These are phyloP conservation scores for Panurus biarmicus DNA, from an alignment of 2,113 vertebrate species.

Conservation along the genomic window DNA sequence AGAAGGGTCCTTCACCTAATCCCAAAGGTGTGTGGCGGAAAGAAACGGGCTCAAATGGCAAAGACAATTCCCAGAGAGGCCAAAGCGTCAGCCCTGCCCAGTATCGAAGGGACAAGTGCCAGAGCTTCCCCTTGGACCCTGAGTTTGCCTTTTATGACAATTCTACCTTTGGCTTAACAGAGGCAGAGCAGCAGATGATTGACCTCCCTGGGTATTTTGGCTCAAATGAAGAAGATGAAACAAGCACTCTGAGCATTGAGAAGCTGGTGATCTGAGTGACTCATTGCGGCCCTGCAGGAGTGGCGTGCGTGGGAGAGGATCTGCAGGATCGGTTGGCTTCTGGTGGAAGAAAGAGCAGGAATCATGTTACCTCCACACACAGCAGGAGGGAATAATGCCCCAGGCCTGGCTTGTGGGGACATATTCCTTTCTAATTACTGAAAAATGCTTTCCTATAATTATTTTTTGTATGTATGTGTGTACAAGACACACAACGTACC, in stretches of 20 bases:
- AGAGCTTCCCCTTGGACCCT: slow-evolving; percentile 80
- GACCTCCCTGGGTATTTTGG: slow-evolving; percentile 82
- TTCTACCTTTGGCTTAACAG: slow-evolving; percentile 82
- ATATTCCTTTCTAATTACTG: neutral
- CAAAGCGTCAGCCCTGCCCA: slow-evolving; percentile 75
- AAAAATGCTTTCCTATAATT: neutral
- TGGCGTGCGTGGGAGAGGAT: neutral
- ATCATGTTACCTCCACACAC: rapidly evolving
- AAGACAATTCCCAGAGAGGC: slow-evolving; percentile 71
- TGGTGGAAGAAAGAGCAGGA: neutral
- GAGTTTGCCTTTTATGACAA: slow-evolving; percentile 78
- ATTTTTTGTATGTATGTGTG: neutral
- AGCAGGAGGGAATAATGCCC: neutral
- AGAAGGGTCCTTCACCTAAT: slow-evolving; percentile 82
- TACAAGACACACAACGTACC: neutral
- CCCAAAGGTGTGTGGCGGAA: slow-evolving; percentile 78
- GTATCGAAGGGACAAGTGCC: slow-evolving; percentile 75
- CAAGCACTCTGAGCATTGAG: slow-evolving; percentile 73
- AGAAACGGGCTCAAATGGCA: slow-evolving; percentile 61
- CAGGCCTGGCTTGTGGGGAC: neutral
- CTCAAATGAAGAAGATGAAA: slow-evolving; percentile 77
- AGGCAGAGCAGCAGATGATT: slow-evolving; percentile 85
- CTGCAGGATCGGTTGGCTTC: neutral
- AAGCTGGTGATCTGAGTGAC: slow-evolving; percentile 72
- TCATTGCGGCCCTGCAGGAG: neutral